These are phyloP conservation scores for Palloptera scutellata DNA, from an alignment of 2,888 invertebrate genomes.

Conservation along the genomic window DNA sequence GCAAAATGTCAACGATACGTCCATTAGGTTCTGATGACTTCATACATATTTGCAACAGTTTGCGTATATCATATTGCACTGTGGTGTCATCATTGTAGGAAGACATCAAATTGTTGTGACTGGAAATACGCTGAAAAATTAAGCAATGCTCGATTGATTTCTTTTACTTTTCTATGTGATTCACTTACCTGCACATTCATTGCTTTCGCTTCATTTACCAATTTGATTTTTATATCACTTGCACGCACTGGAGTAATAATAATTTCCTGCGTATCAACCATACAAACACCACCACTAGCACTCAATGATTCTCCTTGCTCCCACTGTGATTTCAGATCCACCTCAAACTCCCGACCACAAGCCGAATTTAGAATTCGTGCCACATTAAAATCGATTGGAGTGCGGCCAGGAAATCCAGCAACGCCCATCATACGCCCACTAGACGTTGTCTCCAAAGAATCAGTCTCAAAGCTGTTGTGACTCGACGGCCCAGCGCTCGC, in stretches of 20 bases:
- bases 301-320: conserved; percentile 46
- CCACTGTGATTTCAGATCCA: conserved; percentile 61
- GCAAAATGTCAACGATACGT: conserved; percentile 59
- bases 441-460: conserved; percentile 59
- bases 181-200: conserved; percentile 57
- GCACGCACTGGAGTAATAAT: conserved; percentile 68
- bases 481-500: conserved; percentile 54
- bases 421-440: conserved; percentile 45
- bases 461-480: conserved; percentile 60
- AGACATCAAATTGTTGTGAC: conserved; percentile 42
- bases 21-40: conserved; percentile 56
- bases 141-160: too few species aligned
- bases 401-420: conserved; percentile 52
- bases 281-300: conserved; percentile 28
- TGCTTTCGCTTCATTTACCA: conserved; percentile 61
- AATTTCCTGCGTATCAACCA: conserved; percentile 68
- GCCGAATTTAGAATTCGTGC: conserved; percentile 59
- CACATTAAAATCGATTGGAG: conserved; percentile 61
- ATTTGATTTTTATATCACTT: conserved; percentile 60
- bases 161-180: background rate
- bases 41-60: conserved; percentile 60
- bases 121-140: conserved; percentile 49
- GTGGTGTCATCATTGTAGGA: conserved; percentile 49
- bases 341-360: conserved; percentile 59
- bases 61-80: conserved; percentile 60